phyloP scores from a whole-genome alignment of 2,113 vertebrate species.

The Kryptolebias marmoratus region DNA sequence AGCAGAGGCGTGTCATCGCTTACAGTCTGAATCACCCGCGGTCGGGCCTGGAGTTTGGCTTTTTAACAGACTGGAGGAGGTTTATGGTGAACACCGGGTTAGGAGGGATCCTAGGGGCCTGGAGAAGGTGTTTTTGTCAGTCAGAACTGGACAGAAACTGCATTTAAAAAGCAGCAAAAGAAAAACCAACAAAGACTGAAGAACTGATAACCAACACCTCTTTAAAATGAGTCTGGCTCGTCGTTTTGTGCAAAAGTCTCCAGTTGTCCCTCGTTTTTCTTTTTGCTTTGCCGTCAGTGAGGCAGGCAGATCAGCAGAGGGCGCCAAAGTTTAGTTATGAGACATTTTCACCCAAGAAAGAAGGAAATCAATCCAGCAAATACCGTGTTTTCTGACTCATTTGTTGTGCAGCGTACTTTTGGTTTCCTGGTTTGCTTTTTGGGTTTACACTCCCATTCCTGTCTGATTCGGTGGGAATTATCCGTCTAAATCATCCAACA shows the following conservation, averaged over 20 bases:
- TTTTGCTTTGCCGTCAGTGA: background rate
- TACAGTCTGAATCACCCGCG: constrained; percentile 53
- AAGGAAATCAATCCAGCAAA: background rate
- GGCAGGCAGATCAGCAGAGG: constrained; percentile 25
- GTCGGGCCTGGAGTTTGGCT: constrained; percentile 33
- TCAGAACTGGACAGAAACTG: no score
- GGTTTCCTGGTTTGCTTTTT: no score
- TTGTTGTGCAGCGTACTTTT: background rate
- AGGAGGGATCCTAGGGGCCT: background rate
- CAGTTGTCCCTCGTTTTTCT: no score
- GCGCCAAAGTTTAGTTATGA: constrained; percentile 21
- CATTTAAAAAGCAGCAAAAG: no score
- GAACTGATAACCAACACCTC: no score
- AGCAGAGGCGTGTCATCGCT: constrained; percentile 52
- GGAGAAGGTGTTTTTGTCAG: background rate
- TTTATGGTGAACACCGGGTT: background rate
- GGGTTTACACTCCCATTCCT: no score
- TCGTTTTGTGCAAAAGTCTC: background rate
- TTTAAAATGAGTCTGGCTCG: no score
- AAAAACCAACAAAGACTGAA: no score
- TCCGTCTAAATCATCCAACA: no score
- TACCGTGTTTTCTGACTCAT: background rate
- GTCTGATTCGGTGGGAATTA: no score
- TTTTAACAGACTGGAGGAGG: constrained; percentile 20
- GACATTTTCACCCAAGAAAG: background rate